Evolutionary conservation across 2,888 invertebrate species (phyloP).

Genomic region (Callimorpha dominula): DNA sequence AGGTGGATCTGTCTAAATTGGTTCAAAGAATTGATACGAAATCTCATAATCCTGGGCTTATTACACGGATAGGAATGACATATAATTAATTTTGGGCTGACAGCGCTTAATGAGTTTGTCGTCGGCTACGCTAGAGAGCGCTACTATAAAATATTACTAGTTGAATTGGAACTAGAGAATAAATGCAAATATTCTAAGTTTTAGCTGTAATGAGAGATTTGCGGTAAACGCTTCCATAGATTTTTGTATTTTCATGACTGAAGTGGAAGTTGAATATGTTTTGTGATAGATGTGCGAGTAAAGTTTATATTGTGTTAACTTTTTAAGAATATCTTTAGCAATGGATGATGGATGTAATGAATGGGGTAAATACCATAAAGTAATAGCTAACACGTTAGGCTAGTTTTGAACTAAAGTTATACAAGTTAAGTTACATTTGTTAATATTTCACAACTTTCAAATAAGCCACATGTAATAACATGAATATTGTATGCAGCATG

Average conservation of each 20-base stretch:
- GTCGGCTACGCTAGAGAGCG: constrained; percentile 10
- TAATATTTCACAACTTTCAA: too few relatives aligned
- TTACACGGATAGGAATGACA: constrained; percentile 25
- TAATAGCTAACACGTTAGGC: too few relatives aligned
- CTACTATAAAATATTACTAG: constrained; percentile 13
- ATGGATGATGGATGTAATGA: too few relatives aligned
- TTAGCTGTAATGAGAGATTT: constrained; percentile 2
- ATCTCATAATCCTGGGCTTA: constrained; percentile 30
- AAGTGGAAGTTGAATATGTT: background rate
- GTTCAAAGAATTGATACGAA: constrained; percentile 29
- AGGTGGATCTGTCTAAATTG: constrained; percentile 28
- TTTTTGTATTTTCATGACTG: background rate
- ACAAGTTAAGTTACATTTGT: too few relatives aligned
- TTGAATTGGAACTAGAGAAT: constrained; percentile 17
- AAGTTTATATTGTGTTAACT: background rate
- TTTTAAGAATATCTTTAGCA: too few relatives aligned
- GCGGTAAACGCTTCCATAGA: background rate
- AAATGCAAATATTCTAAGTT: constrained; percentile 8
- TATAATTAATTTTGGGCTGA: constrained; percentile 33
- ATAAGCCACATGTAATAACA: too few relatives aligned
- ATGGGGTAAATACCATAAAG: too few relatives aligned
- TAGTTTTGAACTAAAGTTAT: too few relatives aligned
- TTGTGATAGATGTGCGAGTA: background rate
- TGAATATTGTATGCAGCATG: too few relatives aligned
- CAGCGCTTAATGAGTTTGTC: constrained; percentile 28